phyloP scores from a whole-genome alignment of 1,140 invertebrate genomes.

The Saccostrea glomerata region DNA sequence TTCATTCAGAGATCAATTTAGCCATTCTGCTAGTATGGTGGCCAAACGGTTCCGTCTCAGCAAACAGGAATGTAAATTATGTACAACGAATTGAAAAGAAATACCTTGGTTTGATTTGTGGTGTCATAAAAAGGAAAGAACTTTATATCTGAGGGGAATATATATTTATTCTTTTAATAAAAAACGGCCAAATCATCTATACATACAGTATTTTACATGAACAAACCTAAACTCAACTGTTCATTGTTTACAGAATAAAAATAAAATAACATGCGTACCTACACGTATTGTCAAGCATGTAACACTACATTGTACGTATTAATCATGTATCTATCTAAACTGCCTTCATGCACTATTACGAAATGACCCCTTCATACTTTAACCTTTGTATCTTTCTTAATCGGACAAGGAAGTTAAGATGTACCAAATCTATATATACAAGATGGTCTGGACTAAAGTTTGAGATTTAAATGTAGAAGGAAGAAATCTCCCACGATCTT shows the following conservation, averaged over 20 bases:
- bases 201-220: too few species aligned
- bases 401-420: not conserved
- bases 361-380: too few species aligned
- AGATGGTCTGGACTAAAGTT: not conserved
- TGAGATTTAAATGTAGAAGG: not conserved
- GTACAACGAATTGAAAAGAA: not conserved
- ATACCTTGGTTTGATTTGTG: slow-evolving; percentile 9
- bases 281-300: too few species aligned
- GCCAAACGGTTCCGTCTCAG: not conserved
- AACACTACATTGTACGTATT: too few species aligned
- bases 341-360: too few species aligned
- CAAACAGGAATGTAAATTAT: not conserved
- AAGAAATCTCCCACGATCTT: not conserved
- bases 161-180: too few species aligned
- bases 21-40: not conserved
- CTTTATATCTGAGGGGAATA: too few species aligned
- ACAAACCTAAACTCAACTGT: too few species aligned
- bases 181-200: too few species aligned
- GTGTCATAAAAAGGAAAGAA: not conserved
- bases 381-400: not conserved
- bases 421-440: not conserved
- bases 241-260: too few species aligned
- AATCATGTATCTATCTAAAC: too few species aligned
- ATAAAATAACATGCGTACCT: too few species aligned
- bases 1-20: slow-evolving; percentile 1